phyloP scores from a whole-genome alignment of 2,797 vertebrate genomes.

The Cryptoblepharus egeriae region DNA sequence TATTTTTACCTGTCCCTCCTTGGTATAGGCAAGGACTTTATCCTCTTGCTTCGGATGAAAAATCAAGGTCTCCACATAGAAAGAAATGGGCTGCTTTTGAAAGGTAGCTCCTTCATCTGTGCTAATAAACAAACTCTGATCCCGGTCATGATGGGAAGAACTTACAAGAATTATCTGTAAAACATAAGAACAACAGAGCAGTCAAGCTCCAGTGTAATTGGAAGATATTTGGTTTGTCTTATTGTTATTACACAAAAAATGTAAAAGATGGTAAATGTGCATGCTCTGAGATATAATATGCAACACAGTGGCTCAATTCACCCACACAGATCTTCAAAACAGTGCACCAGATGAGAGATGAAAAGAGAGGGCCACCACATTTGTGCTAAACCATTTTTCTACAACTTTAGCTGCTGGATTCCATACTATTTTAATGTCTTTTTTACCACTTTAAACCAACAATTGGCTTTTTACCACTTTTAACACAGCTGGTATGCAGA shows the following conservation, averaged over 20 bases:
- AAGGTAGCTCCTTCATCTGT: slow-evolving; percentile 92
- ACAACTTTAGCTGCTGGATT: not conserved
- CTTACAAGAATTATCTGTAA: slow-evolving; percentile 93
- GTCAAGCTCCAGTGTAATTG: not conserved
- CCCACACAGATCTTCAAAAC: not conserved
- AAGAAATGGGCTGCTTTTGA: slow-evolving; percentile 87
- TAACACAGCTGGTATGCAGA: not conserved
- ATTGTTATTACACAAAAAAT: not conserved
- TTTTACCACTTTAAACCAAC: too few relatives aligned
- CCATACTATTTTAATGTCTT: not conserved
- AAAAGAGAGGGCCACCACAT: not conserved
- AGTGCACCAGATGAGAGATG: not conserved
- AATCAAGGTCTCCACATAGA: slow-evolving; percentile 88
- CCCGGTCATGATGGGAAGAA: slow-evolving; percentile 88
- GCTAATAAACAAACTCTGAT: slow-evolving; percentile 94
- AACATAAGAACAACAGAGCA: slow-evolving; percentile 39
- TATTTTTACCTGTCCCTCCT: slow-evolving; percentile 87
- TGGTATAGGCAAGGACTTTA: slow-evolving; percentile 92
- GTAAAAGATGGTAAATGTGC: not conserved
- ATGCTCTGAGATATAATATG: not conserved
- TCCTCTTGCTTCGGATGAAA: slow-evolving; percentile 96
- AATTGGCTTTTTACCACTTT: too few relatives aligned
- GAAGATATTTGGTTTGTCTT: not conserved
- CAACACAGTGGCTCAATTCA: not conserved
- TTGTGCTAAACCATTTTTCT: not conserved